Percentiles rank a stretch among this genome's conserved stretches.
Conservation (phyloP, 2,113 vertebrate species). For the Sterrhoptilus dennistouni region DNA sequence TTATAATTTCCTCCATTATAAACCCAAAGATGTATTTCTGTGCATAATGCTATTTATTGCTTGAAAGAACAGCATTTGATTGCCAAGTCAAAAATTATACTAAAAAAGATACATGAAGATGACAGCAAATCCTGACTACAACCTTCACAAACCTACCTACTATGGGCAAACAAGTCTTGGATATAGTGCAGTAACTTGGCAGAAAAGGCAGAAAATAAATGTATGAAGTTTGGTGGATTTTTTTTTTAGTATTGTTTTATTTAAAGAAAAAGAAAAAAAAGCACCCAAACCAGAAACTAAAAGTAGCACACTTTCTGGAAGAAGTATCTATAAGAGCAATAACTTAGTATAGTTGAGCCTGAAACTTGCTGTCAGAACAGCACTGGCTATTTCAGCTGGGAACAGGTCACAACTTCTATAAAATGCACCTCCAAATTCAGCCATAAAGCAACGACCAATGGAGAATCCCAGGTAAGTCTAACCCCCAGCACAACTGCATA, state of each 20-base stretch:
- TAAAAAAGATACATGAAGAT: not conserved
- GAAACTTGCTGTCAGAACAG: not conserved
- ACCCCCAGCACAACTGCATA: not conserved
- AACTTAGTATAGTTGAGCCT: not conserved
- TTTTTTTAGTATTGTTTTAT: not conserved
- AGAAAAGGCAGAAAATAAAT: not conserved
- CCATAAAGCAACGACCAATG: not conserved
- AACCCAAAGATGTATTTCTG: not conserved
- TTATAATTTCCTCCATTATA: not conserved
- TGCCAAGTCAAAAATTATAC: not conserved
- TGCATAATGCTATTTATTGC: not conserved
- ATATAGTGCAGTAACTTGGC: not conserved
- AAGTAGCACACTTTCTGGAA: not conserved
- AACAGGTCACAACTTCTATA: not conserved
- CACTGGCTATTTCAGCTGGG: not conserved
- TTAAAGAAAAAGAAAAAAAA: not conserved
- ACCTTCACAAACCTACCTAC: not conserved
- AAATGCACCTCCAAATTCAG: not conserved
- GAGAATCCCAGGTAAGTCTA: not conserved
- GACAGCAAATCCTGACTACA: conserved; percentile 21
- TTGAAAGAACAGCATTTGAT: not conserved
- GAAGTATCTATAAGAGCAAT: not conserved
- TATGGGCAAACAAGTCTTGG: not conserved
- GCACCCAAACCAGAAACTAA: not conserved
- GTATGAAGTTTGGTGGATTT: not conserved